Evolutionary conservation across 2,888 invertebrate genomes (phyloP).

Genomic region (Melieria crassipennis): DNA sequence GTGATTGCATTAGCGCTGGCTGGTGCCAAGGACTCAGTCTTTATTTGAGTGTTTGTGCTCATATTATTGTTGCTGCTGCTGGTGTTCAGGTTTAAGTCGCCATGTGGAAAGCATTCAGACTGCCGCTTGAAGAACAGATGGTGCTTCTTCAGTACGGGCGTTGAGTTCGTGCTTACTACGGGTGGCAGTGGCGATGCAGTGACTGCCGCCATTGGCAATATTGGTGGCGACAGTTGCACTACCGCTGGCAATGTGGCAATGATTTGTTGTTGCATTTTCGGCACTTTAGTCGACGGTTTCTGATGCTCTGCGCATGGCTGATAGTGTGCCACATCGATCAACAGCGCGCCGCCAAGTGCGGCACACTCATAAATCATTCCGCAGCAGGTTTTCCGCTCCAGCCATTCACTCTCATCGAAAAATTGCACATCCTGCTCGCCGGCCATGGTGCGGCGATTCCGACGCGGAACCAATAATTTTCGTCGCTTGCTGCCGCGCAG

Average conservation of each 20-base stretch:
- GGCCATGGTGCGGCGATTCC: slow-evolving; percentile 52
- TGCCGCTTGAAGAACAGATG: slow-evolving; percentile 64
- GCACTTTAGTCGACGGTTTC: slow-evolving; percentile 4
- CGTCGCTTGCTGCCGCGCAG: slow-evolving; percentile 55
- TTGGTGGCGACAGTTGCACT: slow-evolving; percentile 39
- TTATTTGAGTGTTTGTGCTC: slow-evolving; percentile 11
- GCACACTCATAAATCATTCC: slow-evolving; percentile 55
- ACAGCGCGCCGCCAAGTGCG: slow-evolving; percentile 50
- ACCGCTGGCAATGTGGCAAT: slow-evolving; percentile 41
- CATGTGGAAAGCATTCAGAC: slow-evolving; percentile 62
- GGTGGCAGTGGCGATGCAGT: slow-evolving; percentile 16
- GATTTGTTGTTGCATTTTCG: slow-evolving; percentile 27
- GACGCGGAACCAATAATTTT: slow-evolving; percentile 56
- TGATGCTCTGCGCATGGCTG: slow-evolving; percentile 59
- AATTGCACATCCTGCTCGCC: slow-evolving; percentile 56
- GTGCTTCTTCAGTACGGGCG: slow-evolving; percentile 64
- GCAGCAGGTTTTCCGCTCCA: slow-evolving; percentile 60
- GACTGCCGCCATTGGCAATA: slow-evolving; percentile 12
- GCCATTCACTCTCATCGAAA: slow-evolving; percentile 59
- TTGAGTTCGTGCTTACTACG: slow-evolving; percentile 40
- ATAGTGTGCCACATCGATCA: slow-evolving; percentile 59
- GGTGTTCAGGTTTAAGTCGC: slow-evolving; percentile 40
- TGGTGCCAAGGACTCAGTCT: slow-evolving; percentile 36
- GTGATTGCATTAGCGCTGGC: slow-evolving; percentile 24
- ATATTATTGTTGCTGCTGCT: slow-evolving; percentile 29